Conservation (phyloP, 2,113 vertebrate genomes). For the Hiodon alosoides region DNA sequence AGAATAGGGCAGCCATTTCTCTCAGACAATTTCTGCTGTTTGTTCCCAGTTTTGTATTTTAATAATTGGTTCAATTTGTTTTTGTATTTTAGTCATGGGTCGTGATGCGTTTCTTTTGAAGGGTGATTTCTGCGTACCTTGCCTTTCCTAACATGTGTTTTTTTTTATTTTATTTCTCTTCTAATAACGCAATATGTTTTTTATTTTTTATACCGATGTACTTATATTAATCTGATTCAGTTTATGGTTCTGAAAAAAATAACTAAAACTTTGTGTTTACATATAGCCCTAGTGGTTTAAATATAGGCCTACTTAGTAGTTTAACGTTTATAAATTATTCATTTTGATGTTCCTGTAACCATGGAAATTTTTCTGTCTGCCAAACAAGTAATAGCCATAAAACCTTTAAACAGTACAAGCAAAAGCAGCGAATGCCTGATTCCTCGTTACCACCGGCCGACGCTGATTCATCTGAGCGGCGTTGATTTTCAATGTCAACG, state of each 20-base stretch:
- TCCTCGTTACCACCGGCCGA: background rate
- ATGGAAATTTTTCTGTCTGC: no score
- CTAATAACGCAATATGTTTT: background rate
- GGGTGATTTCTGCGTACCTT: background rate
- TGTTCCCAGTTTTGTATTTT: constrained; percentile 38
- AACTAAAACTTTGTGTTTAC: no score
- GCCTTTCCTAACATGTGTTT: background rate
- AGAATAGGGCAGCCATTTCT: constrained; percentile 23
- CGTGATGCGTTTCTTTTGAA: background rate
- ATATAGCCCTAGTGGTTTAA: no score
- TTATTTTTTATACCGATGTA: background rate
- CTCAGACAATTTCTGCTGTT: background rate
- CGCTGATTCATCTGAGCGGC: background rate
- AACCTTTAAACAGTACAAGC: background rate
- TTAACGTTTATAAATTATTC: no score
- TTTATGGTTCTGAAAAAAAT: no score
- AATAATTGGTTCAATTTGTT: constrained; percentile 36
- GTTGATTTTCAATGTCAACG: background rate
- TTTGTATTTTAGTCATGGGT: constrained; percentile 43
- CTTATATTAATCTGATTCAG: background rate
- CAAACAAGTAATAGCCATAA: no score
- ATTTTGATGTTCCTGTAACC: no score
- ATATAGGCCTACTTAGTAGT: no score
- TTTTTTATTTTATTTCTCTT: background rate
- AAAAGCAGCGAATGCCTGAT: background rate